Conservation (phyloP, 2,888 invertebrate genomes). For the Xylota segnis region DNA sequence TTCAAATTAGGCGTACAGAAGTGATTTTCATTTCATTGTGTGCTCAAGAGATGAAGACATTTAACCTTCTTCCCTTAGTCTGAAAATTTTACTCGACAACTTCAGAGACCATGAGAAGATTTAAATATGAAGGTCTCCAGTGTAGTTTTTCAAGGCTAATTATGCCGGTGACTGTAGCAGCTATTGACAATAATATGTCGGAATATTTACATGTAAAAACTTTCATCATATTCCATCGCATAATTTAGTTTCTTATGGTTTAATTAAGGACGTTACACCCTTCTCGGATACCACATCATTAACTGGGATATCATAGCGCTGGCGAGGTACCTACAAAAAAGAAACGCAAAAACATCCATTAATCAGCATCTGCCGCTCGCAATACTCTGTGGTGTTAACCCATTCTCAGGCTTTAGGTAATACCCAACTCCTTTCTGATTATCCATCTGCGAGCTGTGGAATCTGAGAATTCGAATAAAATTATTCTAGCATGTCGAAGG, state of each 20-base stretch:
- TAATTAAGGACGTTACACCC: slow-evolving; percentile 19
- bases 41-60: background rate
- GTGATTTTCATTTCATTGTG: slow-evolving; percentile 7
- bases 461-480: slow-evolving; percentile 34
- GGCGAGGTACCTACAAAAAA: background rate
- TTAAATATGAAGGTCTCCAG: background rate
- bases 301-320: background rate
- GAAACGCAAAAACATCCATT: slow-evolving; percentile 16
- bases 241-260: slow-evolving; percentile 29
- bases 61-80: background rate
- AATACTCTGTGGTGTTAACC: background rate
- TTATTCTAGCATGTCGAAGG: slow-evolving; percentile 17
- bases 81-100: background rate
- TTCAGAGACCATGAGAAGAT: background rate
- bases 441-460: background rate
- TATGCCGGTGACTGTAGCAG: background rate
- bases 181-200: slow-evolving; percentile 15
- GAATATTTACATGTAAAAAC: slow-evolving; percentile 20
- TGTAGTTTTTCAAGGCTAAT: background rate
- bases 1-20: background rate
- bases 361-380: slow-evolving; percentile 34
- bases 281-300: slow-evolving; percentile 2
- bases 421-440: background rate
- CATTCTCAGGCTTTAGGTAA: background rate
- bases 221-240: slow-evolving; percentile 27